Percentiles rank a stretch among this genome's conserved stretches.
These are phyloP conservation scores for Drosophila albomicans DNA, from an alignment of 1,140 invertebrate genomes.

Conservation along the genomic window DNA sequence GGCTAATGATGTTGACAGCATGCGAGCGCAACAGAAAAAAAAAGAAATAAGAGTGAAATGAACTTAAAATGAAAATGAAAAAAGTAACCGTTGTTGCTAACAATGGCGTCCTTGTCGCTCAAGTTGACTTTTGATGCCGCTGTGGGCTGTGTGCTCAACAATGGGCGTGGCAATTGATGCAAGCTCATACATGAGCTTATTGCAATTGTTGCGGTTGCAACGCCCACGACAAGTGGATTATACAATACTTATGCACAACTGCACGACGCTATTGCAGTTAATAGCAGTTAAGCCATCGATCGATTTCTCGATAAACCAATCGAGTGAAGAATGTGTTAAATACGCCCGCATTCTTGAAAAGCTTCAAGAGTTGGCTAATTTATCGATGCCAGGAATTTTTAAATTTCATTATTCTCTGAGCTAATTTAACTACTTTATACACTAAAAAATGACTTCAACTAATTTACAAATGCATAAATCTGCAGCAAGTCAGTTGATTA, in stretches of 20 bases:
- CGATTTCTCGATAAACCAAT: not conserved
- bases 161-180: constrained; percentile 57
- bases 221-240: constrained; percentile 5
- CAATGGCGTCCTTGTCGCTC: constrained; percentile 28
- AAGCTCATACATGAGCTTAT: constrained; percentile 59
- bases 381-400: too few relatives aligned
- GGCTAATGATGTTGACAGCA: constrained; percentile 75
- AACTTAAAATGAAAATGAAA: not conserved
- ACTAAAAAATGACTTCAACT: too few relatives aligned
- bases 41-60: too few relatives aligned
- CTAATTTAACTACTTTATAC: too few relatives aligned
- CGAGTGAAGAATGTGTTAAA: not conserved
- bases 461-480: too few relatives aligned
- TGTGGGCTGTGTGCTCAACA: not conserved
- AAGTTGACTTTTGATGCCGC: constrained; percentile 5
- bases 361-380: too few relatives aligned
- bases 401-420: too few relatives aligned
- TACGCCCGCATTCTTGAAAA: too few relatives aligned
- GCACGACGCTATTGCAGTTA: too few relatives aligned
- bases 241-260: not conserved
- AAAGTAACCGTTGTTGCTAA: constrained; percentile 48
- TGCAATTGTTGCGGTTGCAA: constrained; percentile 29
- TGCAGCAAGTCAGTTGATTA: too few relatives aligned
- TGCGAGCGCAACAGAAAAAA: not conserved
- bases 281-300: too few relatives aligned